Base-by-base conservation (phyloP, 2,113 vertebrate species). In the Sturnira hondurensis region DNA sequence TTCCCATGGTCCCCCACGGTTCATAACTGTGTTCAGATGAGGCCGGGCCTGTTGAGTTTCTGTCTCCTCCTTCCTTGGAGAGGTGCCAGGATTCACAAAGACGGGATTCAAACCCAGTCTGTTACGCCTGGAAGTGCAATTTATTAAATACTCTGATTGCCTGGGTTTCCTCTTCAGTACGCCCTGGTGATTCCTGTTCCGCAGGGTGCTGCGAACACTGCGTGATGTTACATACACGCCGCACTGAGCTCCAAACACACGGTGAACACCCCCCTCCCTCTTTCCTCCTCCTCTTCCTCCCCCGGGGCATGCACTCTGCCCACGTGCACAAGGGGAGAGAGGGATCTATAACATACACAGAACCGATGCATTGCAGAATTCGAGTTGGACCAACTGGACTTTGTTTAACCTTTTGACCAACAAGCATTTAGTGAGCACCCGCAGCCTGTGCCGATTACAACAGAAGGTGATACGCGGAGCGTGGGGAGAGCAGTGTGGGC, bases 311-410 rank as follows among this genome's bases (percentile, higher is more conserved):
- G 3, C 5, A 11, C 19, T 26, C 22, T 41, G 67, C n/a, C 41
- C 2, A 0, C 19, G 14, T 1, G 4, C 11, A 63, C n/a, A 22
- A n/a, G 50, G 73, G 24, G 4, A 13, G 1, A 41, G n/a, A 7
- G 33, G 50, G 36, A 36, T 14, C 15, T 52, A 24, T 61, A 38
- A 26, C 19, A 16, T 17, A 20, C 19, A 15, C 2, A 8, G 47
- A 33, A 50, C 58, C 38, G 43, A 17, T 19, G 17, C 15, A 22
- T 56, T 45, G 26, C 33, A 13, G 41, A 45, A 28, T 68, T 92
- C 36, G 33, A 71, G 14, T 63, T 82, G 28, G 81, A 19, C 8
- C 52, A 26, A 16, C 33, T n/a, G 19, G 47, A 50, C 11, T 43
- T 33, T n/a, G 26, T 67, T 86, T 78, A 38, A 9, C 28, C 38